Evolutionary conservation across 64 coral and sea anemone species (phyloP).

Genomic region (Porites australiensis): DNA sequence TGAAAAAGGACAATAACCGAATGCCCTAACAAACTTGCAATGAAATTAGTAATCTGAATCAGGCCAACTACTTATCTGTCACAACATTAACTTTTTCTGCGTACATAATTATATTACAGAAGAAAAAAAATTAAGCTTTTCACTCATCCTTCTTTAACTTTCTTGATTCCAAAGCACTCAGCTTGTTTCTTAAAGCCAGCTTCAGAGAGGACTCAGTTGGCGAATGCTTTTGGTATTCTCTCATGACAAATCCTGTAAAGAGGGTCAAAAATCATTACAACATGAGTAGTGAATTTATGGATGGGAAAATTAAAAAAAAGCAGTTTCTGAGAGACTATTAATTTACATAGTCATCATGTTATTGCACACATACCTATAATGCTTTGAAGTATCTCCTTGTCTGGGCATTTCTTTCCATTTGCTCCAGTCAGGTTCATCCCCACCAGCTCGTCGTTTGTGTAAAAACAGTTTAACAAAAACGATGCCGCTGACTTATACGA

Average conservation of each 20-base stretch:
- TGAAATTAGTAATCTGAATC: no score
- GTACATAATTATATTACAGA: neutral
- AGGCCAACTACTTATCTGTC: no score
- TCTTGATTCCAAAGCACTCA: neutral
- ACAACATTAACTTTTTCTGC: no score
- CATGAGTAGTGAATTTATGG: neutral
- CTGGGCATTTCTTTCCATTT: constrained; percentile 52
- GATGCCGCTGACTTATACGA: constrained; percentile 51
- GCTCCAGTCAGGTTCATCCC: constrained; percentile 66
- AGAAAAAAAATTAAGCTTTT: neutral
- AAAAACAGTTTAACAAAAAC: constrained; percentile 66
- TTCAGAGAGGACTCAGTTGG: neutral
- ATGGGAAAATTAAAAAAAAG: neutral
- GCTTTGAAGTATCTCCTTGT: constrained; percentile 63
- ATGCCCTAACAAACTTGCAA: no score
- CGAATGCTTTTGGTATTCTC: neutral
- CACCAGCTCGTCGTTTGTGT: constrained; percentile 38
- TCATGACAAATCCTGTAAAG: constrained; percentile 28
- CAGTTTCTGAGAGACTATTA: neutral
- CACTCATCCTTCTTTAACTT: neutral
- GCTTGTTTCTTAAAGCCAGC: neutral
- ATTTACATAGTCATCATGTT: no score
- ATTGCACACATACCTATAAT: constrained; percentile 44
- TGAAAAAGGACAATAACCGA: no score
- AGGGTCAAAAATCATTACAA: neutral